Percentiles rank a stretch among this genome's conserved stretches.
Evolutionary conservation across 2,888 invertebrate species (phyloP).

Genomic region (Electrophaes corylata): DNA sequence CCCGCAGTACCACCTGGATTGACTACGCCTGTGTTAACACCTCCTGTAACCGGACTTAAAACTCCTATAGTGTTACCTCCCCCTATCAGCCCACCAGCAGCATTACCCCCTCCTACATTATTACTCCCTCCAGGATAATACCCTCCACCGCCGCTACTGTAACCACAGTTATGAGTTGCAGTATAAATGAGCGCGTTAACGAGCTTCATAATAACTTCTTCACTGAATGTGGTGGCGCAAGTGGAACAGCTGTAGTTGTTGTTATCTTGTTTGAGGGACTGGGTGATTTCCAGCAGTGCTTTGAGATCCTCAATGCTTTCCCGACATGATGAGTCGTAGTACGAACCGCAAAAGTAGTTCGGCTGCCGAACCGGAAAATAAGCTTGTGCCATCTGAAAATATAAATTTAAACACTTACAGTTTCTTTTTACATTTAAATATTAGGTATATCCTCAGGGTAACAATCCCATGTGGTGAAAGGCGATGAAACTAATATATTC

Average conservation of each 20-base stretch:
- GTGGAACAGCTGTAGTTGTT: constrained; percentile 14
- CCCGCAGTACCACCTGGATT: constrained; percentile 1
- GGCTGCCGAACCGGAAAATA: constrained; percentile 37
- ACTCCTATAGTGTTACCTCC: constrained; percentile 13
- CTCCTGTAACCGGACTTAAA: not conserved
- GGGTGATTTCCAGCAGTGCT: constrained; percentile 43
- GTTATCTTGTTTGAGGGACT: constrained; percentile 37
- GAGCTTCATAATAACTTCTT: constrained; percentile 65
- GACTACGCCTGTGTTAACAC: not conserved
- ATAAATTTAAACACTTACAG: too few species aligned
- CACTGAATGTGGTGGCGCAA: constrained; percentile 45
- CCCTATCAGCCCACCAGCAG: constrained; percentile 17
- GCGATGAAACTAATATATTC: too few species aligned
- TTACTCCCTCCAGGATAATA: constrained; percentile 6
- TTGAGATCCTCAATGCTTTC: constrained; percentile 49
- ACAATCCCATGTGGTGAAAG: too few species aligned
- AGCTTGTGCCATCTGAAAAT: constrained; percentile 52
- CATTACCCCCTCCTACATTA: constrained; percentile 23
- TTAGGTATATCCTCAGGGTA: too few species aligned
- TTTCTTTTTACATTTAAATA: too few species aligned
- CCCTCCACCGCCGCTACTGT: constrained; percentile 26
- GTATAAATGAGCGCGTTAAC: constrained; percentile 66
- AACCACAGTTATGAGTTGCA: constrained; percentile 52
- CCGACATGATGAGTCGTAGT: constrained; percentile 47
- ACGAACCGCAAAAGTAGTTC: constrained; percentile 14